Evolutionary conservation across 2,888 invertebrate species (phyloP).

Genomic region (Thymelicus sylvestris): DNA sequence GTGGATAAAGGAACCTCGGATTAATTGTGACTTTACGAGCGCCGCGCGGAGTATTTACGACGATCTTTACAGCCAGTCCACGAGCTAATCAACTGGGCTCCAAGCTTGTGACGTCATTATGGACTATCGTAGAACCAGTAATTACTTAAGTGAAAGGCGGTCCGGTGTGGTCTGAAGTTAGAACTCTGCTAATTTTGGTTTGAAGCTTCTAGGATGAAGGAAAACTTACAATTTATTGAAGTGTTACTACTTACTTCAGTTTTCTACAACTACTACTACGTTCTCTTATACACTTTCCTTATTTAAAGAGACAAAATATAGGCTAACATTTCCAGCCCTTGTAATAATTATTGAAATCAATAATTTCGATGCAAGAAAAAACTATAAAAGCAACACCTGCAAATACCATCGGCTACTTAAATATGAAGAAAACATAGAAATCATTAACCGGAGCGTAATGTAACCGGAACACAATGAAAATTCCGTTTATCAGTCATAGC

Average conservation of each 20-base stretch:
- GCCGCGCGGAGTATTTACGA: slow-evolving; percentile 43
- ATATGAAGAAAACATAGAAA: slow-evolving; percentile 21
- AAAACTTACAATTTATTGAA: no score
- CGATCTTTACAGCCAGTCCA: background rate
- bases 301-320: background rate
- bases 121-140: background rate
- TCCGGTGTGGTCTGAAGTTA: background rate
- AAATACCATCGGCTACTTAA: background rate
- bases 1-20: slow-evolving; percentile 44
- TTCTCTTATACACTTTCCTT: no score
- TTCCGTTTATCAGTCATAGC: slow-evolving; percentile 33
- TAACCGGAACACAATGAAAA: slow-evolving; percentile 27
- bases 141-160: background rate
- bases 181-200: no score
- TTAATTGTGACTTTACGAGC: slow-evolving; percentile 59
- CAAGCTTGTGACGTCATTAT: slow-evolving; percentile 12
- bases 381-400: background rate
- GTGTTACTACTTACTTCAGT: no score
- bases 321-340: background rate
- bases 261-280: no score
- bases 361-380: background rate
- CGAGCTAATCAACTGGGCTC: slow-evolving; percentile 23
- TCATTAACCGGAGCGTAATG: background rate
- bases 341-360: background rate
- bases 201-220: no score